These are phyloP conservation scores for Eulemur albifrons DNA, from an alignment of 2,797 vertebrate species.

Conservation along the genomic window DNA sequence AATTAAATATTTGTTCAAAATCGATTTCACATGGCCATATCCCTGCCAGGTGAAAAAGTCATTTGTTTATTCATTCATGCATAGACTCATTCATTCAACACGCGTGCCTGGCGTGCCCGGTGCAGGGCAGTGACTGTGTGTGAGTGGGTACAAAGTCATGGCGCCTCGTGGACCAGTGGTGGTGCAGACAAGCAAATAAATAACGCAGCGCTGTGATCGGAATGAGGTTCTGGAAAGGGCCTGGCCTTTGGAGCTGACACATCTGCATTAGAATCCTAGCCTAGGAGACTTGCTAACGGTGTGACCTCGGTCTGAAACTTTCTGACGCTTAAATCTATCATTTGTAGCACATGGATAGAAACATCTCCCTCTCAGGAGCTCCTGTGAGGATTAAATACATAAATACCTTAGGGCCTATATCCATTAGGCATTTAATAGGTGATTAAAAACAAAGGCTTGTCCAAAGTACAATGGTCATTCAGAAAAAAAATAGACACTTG, in stretches of 20 bases:
- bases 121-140: background rate
- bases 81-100: background rate
- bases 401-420: background rate
- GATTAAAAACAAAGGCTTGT: background rate
- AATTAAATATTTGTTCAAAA: background rate
- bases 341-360: background rate
- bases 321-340: background rate
- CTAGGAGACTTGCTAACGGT: background rate
- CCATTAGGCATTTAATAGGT: background rate
- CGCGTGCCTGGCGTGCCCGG: background rate
- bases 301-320: background rate
- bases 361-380: background rate
- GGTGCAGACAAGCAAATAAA: background rate
- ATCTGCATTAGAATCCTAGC: background rate
- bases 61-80: background rate
- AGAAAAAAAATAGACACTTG: background rate
- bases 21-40: background rate
- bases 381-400: background rate
- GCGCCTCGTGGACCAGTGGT: background rate
- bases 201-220: fast-evolving
- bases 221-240: background rate
- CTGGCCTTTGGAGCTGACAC: background rate
- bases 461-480: background rate
- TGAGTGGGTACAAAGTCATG: background rate
- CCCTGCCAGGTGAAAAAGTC: background rate